Conservation (phyloP, 2,797 vertebrate genomes). For the Megaceryle alcyon region DNA sequence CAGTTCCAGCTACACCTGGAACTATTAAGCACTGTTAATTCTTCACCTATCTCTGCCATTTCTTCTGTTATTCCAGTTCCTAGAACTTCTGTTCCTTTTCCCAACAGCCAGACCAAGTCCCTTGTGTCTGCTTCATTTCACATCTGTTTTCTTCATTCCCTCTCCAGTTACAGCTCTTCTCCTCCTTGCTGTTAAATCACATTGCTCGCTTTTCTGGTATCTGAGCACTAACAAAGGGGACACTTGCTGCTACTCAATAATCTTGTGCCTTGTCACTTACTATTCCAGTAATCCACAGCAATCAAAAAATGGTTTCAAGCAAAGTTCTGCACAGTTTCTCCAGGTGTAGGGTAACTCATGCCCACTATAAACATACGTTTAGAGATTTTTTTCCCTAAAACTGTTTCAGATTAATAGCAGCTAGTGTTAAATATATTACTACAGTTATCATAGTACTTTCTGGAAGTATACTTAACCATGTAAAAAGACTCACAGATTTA, state of each 20-base stretch:
- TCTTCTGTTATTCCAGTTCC: neutral
- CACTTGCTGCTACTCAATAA: neutral
- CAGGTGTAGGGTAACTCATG: neutral
- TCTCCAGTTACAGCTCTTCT: neutral
- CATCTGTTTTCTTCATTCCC: neutral
- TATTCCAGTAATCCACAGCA: neutral
- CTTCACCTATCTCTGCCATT: neutral
- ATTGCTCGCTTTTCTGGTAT: neutral
- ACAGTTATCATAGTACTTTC: neutral
- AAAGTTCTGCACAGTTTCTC: neutral
- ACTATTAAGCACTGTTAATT: neutral
- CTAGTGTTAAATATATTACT: neutral
- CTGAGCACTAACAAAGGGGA: neutral
- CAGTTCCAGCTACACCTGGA: neutral
- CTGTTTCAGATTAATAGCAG: neutral
- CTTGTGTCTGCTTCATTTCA: neutral
- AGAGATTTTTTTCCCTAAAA: neutral
- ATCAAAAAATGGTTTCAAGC: neutral
- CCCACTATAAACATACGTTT: neutral
- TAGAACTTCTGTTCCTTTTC: neutral
- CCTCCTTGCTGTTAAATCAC: neutral
- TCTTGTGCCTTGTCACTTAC: neutral
- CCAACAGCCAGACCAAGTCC: neutral
- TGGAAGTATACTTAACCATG: neutral
- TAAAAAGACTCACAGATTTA: neutral